phyloP scores from a whole-genome alignment of 2,113 vertebrate species.

The Chlamydotis undulata region DNA sequence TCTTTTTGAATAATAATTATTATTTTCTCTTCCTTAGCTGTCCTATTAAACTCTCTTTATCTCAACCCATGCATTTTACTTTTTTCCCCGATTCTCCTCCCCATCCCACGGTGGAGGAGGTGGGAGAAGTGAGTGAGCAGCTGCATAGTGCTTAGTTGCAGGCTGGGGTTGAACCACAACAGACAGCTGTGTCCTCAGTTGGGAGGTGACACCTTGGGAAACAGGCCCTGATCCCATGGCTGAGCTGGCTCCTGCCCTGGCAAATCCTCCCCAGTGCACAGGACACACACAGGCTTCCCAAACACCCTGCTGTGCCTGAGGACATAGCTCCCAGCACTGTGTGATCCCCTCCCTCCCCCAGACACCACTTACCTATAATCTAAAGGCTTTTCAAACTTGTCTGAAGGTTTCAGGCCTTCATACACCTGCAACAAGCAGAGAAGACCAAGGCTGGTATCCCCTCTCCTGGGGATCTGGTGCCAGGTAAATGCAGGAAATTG shows the following conservation, averaged over 20 bases:
- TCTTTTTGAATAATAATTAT: no score
- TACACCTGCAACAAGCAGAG: constrained; percentile 83
- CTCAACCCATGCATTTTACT: no score
- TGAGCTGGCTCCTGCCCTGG: background rate
- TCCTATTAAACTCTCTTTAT: no score
- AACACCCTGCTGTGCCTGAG: background rate
- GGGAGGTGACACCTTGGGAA: background rate
- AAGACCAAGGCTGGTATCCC: background rate
- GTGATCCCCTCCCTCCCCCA: background rate
- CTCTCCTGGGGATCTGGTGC: background rate
- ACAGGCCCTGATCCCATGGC: background rate
- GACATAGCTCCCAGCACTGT: background rate
- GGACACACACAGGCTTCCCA: background rate
- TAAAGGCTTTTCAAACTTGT: constrained; percentile 94
- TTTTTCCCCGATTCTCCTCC: no score
- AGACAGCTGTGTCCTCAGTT: background rate
- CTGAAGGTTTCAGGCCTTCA: constrained; percentile 94
- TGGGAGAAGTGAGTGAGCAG: no score
- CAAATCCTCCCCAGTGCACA: background rate
- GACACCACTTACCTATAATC: constrained; percentile 86
- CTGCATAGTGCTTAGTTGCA: no score
- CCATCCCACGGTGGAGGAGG: no score
- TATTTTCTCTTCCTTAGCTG: no score
- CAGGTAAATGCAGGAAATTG: background rate
- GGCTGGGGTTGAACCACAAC: no score